Conservation (phyloP, 2,888 invertebrate genomes). For the Athripsodes cinereus region DNA sequence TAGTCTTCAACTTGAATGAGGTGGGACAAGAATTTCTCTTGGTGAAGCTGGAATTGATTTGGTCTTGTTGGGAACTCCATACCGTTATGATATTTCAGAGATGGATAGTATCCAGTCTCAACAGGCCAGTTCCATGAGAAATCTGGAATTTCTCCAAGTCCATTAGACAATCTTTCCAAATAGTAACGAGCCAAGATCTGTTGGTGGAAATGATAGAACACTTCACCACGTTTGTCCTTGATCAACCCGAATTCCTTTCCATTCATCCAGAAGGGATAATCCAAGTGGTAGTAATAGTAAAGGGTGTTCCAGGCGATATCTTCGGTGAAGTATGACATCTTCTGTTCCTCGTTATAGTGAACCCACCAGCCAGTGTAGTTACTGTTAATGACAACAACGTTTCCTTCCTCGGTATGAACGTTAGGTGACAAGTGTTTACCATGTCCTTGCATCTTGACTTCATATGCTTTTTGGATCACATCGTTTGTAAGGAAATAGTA, state of each 20-base stretch:
- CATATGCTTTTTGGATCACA: conserved; percentile 58
- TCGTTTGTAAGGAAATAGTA: conserved; percentile 64
- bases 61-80: conserved; percentile 50
- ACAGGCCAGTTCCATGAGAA: conserved; percentile 51
- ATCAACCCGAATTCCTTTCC: conserved; percentile 35
- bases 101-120: conserved; percentile 53
- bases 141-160: conserved; percentile 48
- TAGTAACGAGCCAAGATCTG: conserved; percentile 49
- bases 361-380: conserved; percentile 57
- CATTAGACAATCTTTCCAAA: conserved; percentile 58
- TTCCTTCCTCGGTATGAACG: conserved; percentile 38
- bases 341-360: conserved; percentile 48
- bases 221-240: conserved; percentile 39
- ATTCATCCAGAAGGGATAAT: conserved; percentile 52
- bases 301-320: conserved; percentile 57
- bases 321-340: conserved; percentile 58
- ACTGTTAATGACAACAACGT: conserved; percentile 51
- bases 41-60: conserved; percentile 35
- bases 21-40: conserved; percentile 31
- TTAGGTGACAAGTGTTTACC: conserved; percentile 35
- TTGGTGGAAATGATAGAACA: conserved; percentile 44
- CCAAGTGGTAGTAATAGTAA: conserved; percentile 50
- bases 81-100: conserved; percentile 51
- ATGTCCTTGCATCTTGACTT: conserved; percentile 49
- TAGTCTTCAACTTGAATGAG: conserved; percentile 31